Base-by-base conservation (phyloP, 2,797 vertebrate genomes). In the Coregonus ussuriensis region DNA sequence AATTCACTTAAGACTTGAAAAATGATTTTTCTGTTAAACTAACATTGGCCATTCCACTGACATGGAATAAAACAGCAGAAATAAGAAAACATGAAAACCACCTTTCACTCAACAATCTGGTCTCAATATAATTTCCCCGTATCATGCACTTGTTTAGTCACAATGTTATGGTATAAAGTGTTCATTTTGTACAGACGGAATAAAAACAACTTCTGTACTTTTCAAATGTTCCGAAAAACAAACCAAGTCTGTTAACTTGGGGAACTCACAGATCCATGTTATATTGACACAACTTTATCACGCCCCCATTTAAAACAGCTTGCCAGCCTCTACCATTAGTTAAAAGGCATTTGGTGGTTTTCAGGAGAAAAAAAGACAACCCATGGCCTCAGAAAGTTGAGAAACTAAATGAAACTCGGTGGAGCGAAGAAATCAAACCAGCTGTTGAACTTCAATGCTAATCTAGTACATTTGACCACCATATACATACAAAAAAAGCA, bases 371-470 rank as follows among this genome's bases (percentile, higher is more conserved):
- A 37, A 63, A 15, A 47, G 47, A 5, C 37, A 62, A 33, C 72
- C 69, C 67, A 74, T 74, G 75, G 33, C 56, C 52, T 63, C 33
- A 59, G 21, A 69, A 71, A 18, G 15, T 77, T 71, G 35, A 37
- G 56, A 77, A 71, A 71, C 21, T 25, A 29, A 76, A 67, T 76
- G 7, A 76, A 76, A 76, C 52, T 70, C 33, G 31, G 37, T 74
- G 72, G 47, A 75, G 18, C 53, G 21, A 3, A 71, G 56, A 65
- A 79, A 29, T 68, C 71, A 81, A 83, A 81, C 81, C 77, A 86
- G 77, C 77, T 82, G 83, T 67, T 81, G 70, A 79, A 74, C 74
- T 79, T 72, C 41, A 29, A 29, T 18, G n/a, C 72, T 52, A 52
- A 72, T 81, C 72, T 29, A 53, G 67, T 74, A 65, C 62, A 69